A percentile compares a stretch with the other conserved stretches of the same genome.
Evolutionary conservation across 1,140 invertebrate species (phyloP).

Genomic region (Chionoecetes opilio): DNA sequence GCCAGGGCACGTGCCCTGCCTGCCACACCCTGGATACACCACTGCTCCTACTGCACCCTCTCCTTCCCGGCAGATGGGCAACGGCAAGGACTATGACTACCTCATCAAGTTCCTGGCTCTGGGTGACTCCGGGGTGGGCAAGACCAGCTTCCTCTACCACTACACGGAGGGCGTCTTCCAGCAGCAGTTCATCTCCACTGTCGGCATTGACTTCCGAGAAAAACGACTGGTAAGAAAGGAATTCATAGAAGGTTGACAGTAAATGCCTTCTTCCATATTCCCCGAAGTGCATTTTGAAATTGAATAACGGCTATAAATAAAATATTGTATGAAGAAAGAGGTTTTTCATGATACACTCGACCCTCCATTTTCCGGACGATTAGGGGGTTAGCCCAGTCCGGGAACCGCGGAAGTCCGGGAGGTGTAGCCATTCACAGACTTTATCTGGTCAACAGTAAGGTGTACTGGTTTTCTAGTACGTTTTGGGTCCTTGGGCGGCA

Average conservation of each 20-base stretch:
- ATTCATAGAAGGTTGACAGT: slow-evolving; percentile 21
- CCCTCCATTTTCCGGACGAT: no score
- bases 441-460: no score
- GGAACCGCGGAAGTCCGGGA: no score
- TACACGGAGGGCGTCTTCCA: slow-evolving; percentile 97
- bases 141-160: slow-evolving; percentile 96
- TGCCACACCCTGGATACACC: no score
- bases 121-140: slow-evolving; percentile 96
- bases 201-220: slow-evolving; percentile 98
- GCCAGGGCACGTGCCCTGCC: no score
- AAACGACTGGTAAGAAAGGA: slow-evolving; percentile 94
- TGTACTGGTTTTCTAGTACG: no score
- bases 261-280: not conserved
- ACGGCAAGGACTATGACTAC: slow-evolving; percentile 94
- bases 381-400: no score
- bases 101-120: slow-evolving; percentile 97
- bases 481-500: no score
- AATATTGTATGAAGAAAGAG: no score
- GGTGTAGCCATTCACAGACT: no score
- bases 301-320: not conserved
- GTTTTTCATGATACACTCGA: no score
- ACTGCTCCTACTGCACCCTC: not conserved
- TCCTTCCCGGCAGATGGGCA: slow-evolving; percentile 49
- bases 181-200: slow-evolving; percentile 97
- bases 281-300: not conserved